These are phyloP conservation scores for Nemapogon koenigi DNA, from an alignment of 2,888 invertebrate species.

Conservation along the genomic window DNA sequence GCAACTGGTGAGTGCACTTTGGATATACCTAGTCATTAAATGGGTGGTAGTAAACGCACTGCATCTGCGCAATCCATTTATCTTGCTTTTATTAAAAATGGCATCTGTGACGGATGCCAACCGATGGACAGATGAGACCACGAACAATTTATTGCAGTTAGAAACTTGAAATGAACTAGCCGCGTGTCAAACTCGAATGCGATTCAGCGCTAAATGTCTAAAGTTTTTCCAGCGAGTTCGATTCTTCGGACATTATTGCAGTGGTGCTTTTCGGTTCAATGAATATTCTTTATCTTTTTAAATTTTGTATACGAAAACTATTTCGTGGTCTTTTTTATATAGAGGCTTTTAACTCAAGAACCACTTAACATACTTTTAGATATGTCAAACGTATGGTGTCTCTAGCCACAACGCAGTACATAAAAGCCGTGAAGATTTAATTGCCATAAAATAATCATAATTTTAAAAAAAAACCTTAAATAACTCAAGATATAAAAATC, in stretches of 20 bases:
- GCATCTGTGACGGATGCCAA: conserved; percentile 10
- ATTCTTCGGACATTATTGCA: neutral
- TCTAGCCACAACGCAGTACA: too few species aligned
- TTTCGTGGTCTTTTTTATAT: neutral
- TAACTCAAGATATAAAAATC: too few species aligned
- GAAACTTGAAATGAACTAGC: conserved; percentile 10
- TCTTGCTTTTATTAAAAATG: conserved; percentile 11
- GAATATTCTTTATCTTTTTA: neutral
- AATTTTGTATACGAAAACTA: neutral
- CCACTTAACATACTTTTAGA: too few species aligned
- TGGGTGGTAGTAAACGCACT: too few species aligned
- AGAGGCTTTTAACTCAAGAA: too few species aligned
- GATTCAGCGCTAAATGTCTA: conserved; percentile 9
- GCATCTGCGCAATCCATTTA: too few species aligned
- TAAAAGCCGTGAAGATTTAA: too few species aligned
- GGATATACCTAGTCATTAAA: too few species aligned
- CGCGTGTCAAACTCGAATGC: conserved; percentile 6
- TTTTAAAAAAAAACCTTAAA: too few species aligned
- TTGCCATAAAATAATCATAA: too few species aligned
- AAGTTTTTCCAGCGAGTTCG: conserved; percentile 4
- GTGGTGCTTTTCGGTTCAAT: neutral
- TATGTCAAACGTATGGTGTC: too few species aligned
- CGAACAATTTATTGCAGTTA: conserved; percentile 10
- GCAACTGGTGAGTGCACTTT: too few species aligned
- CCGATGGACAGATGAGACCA: conserved; percentile 7